A percentile compares a stretch with the other conserved stretches of the same genome.
Conservation (phyloP, 2,113 vertebrate genomes). For the Nycticebus coucang region DNA sequence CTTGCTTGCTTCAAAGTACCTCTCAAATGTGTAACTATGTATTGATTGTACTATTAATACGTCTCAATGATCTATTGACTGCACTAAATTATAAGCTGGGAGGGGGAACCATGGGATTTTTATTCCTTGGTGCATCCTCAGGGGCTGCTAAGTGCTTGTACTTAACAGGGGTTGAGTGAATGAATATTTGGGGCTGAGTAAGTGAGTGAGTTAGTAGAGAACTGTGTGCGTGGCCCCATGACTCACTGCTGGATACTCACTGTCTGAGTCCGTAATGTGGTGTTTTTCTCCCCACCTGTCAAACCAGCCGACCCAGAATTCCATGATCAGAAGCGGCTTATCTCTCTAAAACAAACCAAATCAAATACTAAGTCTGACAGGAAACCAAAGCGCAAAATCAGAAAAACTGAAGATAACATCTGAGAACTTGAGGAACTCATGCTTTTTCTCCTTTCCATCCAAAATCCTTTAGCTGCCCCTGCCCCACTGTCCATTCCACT, state of each 20-base stretch:
- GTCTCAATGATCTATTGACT: not conserved
- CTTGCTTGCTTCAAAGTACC: not conserved
- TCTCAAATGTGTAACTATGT: not conserved
- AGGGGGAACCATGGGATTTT: not conserved
- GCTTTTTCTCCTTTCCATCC: not conserved
- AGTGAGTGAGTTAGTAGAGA: not conserved
- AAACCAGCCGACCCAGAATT: slow-evolving; percentile 76
- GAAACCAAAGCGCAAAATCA: not conserved
- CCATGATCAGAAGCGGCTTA: slow-evolving; percentile 71
- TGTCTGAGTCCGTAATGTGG: rapidly evolving
- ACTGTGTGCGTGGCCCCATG: not conserved
- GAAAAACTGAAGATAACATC: not conserved
- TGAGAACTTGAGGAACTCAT: not conserved
- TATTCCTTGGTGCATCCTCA: not conserved
- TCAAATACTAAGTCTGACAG: not conserved
- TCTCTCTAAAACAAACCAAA: slow-evolving; percentile 60
- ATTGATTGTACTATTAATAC: not conserved
- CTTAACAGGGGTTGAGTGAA: not conserved
- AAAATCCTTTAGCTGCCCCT: not conserved
- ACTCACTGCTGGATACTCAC: slow-evolving; percentile 46
- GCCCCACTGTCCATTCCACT: rapidly evolving
- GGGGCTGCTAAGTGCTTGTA: not conserved
- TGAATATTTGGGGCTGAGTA: not conserved
- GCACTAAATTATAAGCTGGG: not conserved
- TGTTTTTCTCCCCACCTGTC: slow-evolving; percentile 50